These are phyloP conservation scores for Arenaria interpres DNA, from an alignment of 2,113 vertebrate genomes.

Conservation along the genomic window DNA sequence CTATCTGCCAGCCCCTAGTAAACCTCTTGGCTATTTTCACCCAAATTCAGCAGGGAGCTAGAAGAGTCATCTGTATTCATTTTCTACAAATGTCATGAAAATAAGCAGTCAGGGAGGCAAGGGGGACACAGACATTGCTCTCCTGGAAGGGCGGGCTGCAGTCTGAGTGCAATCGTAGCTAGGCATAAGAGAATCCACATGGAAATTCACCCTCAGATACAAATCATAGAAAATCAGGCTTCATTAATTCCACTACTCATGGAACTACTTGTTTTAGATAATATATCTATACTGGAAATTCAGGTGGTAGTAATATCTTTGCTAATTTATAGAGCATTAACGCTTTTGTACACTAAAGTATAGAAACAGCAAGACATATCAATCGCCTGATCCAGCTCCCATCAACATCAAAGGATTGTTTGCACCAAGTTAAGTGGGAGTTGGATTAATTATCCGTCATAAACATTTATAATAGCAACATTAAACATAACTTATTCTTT, in stretches of 20 bases:
- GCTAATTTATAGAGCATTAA: constrained; percentile 5
- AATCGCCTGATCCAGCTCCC: not conserved
- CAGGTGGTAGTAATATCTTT: not conserved
- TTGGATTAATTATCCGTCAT: not conserved
- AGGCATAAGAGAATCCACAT: not conserved
- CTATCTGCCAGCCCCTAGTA: not conserved
- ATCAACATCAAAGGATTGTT: constrained; percentile 1
- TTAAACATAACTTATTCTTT: not conserved
- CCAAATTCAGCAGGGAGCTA: not conserved
- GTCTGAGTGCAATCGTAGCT: not conserved
- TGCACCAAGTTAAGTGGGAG: not conserved
- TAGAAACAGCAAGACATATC: not conserved
- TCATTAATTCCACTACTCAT: not conserved
- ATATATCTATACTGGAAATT: not conserved
- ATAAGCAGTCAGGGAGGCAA: not conserved
- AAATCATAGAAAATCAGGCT: not conserved
- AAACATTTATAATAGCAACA: not conserved
- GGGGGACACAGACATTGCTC: not conserved
- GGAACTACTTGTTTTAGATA: not conserved
- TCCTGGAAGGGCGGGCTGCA: not conserved
- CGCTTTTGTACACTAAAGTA: not conserved
- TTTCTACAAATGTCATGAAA: not conserved
- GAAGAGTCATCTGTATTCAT: not conserved
- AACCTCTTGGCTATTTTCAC: not conserved
- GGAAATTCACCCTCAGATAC: not conserved